Evolutionary conservation across 2,888 invertebrate genomes (phyloP).

Genomic region (Sminthurinus aureus): DNA sequence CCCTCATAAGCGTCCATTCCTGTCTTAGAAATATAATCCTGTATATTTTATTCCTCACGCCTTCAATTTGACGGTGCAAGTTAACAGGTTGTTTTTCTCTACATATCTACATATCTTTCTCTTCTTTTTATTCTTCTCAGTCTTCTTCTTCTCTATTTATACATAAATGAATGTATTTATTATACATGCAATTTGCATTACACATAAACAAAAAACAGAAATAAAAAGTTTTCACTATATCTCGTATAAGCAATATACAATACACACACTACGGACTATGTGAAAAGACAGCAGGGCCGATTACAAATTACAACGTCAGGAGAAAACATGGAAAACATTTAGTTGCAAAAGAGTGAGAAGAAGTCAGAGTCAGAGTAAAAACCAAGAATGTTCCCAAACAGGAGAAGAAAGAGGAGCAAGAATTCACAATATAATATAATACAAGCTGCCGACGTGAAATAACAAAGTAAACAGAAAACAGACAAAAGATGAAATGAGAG

Average conservation of each 20-base stretch:
- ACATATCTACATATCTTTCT: not conserved
- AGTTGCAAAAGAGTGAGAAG: not conserved
- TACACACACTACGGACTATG: not conserved
- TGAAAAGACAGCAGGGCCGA: conserved; percentile 4
- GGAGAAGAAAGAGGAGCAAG: not conserved
- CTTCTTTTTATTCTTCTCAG: not conserved
- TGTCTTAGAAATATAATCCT: conserved; percentile 26
- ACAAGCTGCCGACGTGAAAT: not conserved
- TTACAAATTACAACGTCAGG: conserved; percentile 29
- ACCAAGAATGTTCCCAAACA: not conserved
- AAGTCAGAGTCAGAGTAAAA: not conserved
- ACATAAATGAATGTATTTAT: not conserved
- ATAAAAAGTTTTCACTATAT: not conserved
- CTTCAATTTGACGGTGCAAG: conserved; percentile 9
- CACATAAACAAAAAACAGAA: too few species aligned
- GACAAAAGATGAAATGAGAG: conserved; percentile 11
- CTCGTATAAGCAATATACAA: not conserved
- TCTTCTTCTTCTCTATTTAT: not conserved
- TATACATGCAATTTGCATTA: too few species aligned
- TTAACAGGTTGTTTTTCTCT: conserved; percentile 23
- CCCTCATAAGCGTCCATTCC: conserved; percentile 6
- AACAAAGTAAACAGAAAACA: conserved; percentile 6
- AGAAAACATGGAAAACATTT: conserved; percentile 12
- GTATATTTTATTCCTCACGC: conserved; percentile 29
- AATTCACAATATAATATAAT: too few species aligned